These are phyloP conservation scores for Neocloeon triangulifer DNA, from an alignment of 1,140 invertebrate species.

Conservation along the genomic window DNA sequence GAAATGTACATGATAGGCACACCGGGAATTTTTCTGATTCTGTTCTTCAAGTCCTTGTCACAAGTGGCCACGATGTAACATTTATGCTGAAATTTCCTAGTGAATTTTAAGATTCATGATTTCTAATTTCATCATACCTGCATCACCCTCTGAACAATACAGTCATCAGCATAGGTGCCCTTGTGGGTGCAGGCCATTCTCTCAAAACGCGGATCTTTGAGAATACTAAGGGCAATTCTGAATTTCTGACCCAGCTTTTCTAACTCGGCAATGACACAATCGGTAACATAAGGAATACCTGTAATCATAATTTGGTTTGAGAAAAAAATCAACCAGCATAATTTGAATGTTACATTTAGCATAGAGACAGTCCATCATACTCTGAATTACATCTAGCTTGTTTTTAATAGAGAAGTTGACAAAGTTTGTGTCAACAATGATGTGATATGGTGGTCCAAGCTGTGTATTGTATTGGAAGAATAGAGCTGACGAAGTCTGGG, in stretches of 20 bases:
- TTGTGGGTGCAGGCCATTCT: slow-evolving; percentile 86
- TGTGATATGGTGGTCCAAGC: slow-evolving; percentile 91
- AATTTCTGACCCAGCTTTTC: slow-evolving; percentile 95
- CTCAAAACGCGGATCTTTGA: slow-evolving; percentile 88
- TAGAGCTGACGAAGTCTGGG: slow-evolving; percentile 73
- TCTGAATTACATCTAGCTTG: slow-evolving; percentile 89
- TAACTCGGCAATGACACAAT: slow-evolving; percentile 95
- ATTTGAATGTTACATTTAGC: slow-evolving; percentile 53
- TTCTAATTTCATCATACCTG: slow-evolving; percentile 35
- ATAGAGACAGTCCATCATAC: slow-evolving; percentile 98
- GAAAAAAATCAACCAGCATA: slow-evolving; percentile 7
- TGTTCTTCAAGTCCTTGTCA: slow-evolving; percentile 88
- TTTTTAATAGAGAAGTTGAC: slow-evolving; percentile 98
- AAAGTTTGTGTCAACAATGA: slow-evolving; percentile 96
- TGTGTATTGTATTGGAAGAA: slow-evolving; percentile 99
- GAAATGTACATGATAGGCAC: slow-evolving; percentile 97
- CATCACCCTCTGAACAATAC: slow-evolving; percentile 84
- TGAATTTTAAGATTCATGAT: no score
- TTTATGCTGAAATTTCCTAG: slow-evolving; percentile 54
- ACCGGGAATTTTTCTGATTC: slow-evolving; percentile 95
- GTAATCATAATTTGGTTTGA: slow-evolving; percentile 8
- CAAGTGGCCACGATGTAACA: slow-evolving; percentile 99
- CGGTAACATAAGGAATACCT: slow-evolving; percentile 90
- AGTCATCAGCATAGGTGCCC: slow-evolving; percentile 99
- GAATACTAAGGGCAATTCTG: slow-evolving; percentile 83